A percentile compares a stretch with the other conserved stretches of the same genome.
phyloP scores from a whole-genome alignment of 2,797 vertebrate species.

The Cichlasoma orientale region DNA sequence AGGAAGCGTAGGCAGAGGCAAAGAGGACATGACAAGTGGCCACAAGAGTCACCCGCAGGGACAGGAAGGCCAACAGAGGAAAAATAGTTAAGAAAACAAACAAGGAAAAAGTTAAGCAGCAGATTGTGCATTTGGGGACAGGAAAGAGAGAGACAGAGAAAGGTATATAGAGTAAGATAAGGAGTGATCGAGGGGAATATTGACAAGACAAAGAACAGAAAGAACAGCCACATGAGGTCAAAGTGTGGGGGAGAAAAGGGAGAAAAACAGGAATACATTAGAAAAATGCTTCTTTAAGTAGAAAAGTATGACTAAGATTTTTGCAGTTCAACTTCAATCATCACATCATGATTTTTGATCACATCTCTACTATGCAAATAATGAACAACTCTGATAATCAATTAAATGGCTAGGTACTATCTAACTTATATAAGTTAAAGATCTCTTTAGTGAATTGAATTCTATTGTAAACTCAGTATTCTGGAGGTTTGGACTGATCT shows the following conservation, averaged over 20 bases:
- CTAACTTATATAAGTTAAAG: neutral
- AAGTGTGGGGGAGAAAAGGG: neutral
- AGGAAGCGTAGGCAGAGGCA: conserved; percentile 50
- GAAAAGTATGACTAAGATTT: neutral
- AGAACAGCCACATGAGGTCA: conserved; percentile 33
- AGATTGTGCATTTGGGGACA: conserved; percentile 5
- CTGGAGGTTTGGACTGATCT: neutral
- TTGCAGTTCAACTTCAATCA: neutral
- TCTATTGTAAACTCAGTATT: neutral
- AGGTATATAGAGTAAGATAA: neutral
- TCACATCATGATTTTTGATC: neutral
- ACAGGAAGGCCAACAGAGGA: conserved; percentile 45
- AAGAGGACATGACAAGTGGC: conserved; percentile 24
- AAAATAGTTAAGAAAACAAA: conserved; percentile 20
- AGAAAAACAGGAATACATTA: conserved; percentile 24
- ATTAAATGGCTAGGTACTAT: neutral
- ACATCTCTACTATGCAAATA: neutral
- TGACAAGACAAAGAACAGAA: conserved; percentile 11
- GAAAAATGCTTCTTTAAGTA: conserved; percentile 1
- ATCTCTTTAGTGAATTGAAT: neutral
- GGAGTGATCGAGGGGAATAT: conserved; percentile 13
- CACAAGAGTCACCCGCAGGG: conserved; percentile 15
- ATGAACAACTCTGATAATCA: neutral
- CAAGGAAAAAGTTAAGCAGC: conserved; percentile 15
- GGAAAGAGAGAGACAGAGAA: neutral